Base-by-base conservation (phyloP, 2,888 invertebrate genomes). In the Caenorhabditis sp. region DNA sequence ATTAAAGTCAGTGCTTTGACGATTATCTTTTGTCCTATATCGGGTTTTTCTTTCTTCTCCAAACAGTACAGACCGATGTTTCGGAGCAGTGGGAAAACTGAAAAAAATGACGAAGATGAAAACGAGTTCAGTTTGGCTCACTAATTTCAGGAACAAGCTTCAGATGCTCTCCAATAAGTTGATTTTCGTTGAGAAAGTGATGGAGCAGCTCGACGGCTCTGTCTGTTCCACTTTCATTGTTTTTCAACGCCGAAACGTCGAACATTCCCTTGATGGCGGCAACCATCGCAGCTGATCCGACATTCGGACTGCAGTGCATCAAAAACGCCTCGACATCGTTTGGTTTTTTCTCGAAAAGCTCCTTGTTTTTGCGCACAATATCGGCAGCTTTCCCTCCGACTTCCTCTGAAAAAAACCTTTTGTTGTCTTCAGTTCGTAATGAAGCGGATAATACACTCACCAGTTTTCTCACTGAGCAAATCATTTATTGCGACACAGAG, bases 81-180 rank as follows among this genome's bases (percentile, higher is more conserved):
- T 20, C 81, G 76, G 13, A 82, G 60, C 8, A 86, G 69, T n/a
- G 86, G 84, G 40, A 83, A 74, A 53, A 82, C 85, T 85, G 67
- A 56, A 85, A 79, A 55, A n/a, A n/a, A n/a, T n/a, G n/a, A n/a
- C n/a, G n/a, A n/a, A n/a, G n/a, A n/a, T n/a, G n/a, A n/a, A n/a
- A n/a, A n/a, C n/a, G 37, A 9, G 15, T 44, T 32, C 35, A 18
- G 24, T 15, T 44, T 20, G 24, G 37, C 83, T 60, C 26, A 85
- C 85, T 80, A 15, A 86, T 65, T 71, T 86, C 86, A 0, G 84
- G 84, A 20, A 80, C 70, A 9, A 71, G 20, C 35, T 62, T 80
- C 22, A 86, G 20, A 71, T 86, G 86, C 2, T 79, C 67, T 24
- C 72, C 60, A 8, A 80, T 62, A 20, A 84, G 68, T 6, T 51